Base-by-base conservation (phyloP, 2,888 invertebrate species). In the Fragum whitleyi region DNA sequence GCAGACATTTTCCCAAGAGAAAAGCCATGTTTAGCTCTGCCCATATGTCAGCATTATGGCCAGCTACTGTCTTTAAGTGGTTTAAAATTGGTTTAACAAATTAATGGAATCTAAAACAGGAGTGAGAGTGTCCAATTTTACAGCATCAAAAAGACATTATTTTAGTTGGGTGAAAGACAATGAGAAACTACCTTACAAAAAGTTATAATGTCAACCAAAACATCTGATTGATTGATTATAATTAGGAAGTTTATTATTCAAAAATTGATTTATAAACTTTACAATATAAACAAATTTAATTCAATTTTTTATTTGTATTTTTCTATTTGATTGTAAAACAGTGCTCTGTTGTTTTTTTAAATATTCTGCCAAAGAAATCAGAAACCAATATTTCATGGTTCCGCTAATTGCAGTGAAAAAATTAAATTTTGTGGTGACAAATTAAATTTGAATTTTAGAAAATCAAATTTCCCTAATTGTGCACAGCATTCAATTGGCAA, bases 21-120 rank as follows among this genome's bases (percentile, higher is more conserved):
- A 42, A 39, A 42, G 65, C 9, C 65, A 42, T 39, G 65, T 39
- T 65, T 42, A 42, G 65, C 36, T 16, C 21, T 19, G 65, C 23
- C 65, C 65, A 65, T 65, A 65, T 65, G 65, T 65, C 42, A 65
- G 36, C 65, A 65, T 65, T 65, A 39, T 65, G 65, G 39, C 39
- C 57, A 23, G 42, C 23, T 36, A 23, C 14, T 14, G 14, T 16
- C 47, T 19, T 47, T 9, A 47, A 47, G 47, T 47, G 14, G 47
- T 47, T 47, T n/a, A 16, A 47, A 47, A 47, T 47, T 14, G 5
- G 47, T 47, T 47, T 47, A 47, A 47, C 47, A 47, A 47, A 47
- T 47, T 47, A 47, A 47, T 47, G 47, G n/a, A 47, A 47, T 14
- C 47, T 47, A 14, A 47, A 47, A 47, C 5, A 9, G 32, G 32